These are phyloP conservation scores for Alosa sapidissima DNA, from an alignment of 2,797 vertebrate species.

Conservation along the genomic window DNA sequence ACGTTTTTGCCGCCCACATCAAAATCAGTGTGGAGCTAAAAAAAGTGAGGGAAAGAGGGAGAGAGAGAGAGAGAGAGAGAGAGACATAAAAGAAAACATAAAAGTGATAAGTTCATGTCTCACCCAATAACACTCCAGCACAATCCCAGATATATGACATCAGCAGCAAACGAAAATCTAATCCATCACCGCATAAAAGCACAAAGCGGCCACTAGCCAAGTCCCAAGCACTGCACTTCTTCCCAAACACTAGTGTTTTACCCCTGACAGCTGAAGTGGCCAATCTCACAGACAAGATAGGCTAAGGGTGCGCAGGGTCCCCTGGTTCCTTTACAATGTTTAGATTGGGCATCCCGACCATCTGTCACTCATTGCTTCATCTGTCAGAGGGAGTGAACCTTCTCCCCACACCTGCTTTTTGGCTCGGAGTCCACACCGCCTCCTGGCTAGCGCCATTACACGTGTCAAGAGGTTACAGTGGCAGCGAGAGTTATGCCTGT, in stretches of 20 bases:
- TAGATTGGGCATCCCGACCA: slow-evolving; percentile 45
- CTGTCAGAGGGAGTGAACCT: slow-evolving; percentile 33
- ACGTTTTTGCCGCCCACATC: slow-evolving; percentile 89
- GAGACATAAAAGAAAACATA: slow-evolving; percentile 28
- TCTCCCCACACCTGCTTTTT: slow-evolving; percentile 35
- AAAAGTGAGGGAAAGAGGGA: slow-evolving; percentile 45
- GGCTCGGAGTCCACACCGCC: not conserved
- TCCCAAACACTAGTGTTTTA: slow-evolving; percentile 37
- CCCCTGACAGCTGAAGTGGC: slow-evolving; percentile 45
- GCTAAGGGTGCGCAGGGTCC: slow-evolving; percentile 45
- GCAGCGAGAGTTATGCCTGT: not conserved
- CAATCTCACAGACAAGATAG: slow-evolving; percentile 40
- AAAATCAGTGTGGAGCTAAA: slow-evolving; percentile 93
- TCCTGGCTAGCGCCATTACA: slow-evolving; percentile 25
- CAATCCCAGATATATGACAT: slow-evolving; percentile 35
- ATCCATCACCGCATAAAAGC: slow-evolving; percentile 38
- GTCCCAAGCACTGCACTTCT: slow-evolving; percentile 18
- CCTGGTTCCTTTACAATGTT: slow-evolving; percentile 39
- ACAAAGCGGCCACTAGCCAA: slow-evolving; percentile 29
- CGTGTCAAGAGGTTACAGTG: slow-evolving; percentile 26
- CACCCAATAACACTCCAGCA: not conserved
- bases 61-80: slow-evolving; percentile 40
- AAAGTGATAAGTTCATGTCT: slow-evolving; percentile 14
- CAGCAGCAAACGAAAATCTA: slow-evolving; percentile 29
- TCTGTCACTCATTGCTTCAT: slow-evolving; percentile 48